Evolutionary conservation across 2,797 vertebrate genomes (phyloP).

Genomic region (Lateolabrax maculatus): DNA sequence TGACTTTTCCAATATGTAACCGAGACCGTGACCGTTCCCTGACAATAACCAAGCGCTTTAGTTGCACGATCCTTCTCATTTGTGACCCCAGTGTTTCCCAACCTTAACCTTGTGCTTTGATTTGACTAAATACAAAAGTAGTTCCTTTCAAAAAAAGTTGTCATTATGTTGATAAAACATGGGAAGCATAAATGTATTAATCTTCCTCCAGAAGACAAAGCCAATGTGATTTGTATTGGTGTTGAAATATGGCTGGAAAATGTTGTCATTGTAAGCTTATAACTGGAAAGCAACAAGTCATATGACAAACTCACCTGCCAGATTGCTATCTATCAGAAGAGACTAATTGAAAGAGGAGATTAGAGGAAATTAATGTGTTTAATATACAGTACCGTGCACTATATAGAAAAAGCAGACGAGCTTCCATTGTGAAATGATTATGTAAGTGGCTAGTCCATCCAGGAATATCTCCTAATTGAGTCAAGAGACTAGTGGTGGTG

Average conservation of each 20-base stretch:
- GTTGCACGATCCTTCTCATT: not conserved
- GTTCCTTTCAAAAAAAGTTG: not conserved
- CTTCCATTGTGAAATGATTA: not conserved
- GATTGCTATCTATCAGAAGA: too few relatives aligned
- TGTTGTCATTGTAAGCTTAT: not conserved
- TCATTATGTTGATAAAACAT: not conserved
- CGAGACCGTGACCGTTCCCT: not conserved
- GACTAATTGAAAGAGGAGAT: not conserved
- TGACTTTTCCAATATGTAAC: not conserved
- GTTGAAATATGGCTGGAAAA: not conserved
- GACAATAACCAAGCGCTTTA: not conserved
- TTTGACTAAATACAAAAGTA: not conserved
- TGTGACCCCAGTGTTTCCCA: not conserved
- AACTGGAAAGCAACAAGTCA: not conserved
- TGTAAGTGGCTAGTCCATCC: too few relatives aligned
- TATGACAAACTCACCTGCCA: not conserved
- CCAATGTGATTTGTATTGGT: not conserved
- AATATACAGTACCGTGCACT: not conserved
- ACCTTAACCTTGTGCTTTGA: not conserved
- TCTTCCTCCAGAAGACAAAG: too few relatives aligned
- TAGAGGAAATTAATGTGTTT: not conserved
- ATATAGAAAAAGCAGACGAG: not conserved
- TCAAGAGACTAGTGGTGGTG: not conserved
- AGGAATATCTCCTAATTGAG: not conserved
- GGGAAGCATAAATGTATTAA: not conserved